Percentiles rank a stretch among this genome's conserved stretches.
Evolutionary conservation across 2,888 invertebrate genomes (phyloP).

Genomic region (Ormyrus thymus): DNA sequence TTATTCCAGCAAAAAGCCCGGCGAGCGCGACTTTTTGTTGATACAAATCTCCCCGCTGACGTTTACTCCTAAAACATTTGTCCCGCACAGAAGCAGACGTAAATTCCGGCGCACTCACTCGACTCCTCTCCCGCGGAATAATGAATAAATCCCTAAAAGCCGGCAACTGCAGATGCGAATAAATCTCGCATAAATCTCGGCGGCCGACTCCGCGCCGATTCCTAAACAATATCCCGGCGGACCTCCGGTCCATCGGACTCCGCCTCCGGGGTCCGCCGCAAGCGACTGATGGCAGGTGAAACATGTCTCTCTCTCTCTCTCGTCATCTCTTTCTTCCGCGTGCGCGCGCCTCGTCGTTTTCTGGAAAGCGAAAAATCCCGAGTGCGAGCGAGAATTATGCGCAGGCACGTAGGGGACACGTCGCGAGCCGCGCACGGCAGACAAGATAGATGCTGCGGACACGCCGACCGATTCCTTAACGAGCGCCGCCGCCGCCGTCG

Average conservation of each 20-base stretch:
- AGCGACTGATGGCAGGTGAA: slow-evolving; percentile 29
- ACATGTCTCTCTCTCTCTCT: not conserved
- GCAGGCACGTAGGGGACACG: slow-evolving; percentile 45
- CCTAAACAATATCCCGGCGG: slow-evolving; percentile 33
- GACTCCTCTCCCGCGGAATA: slow-evolving; percentile 11
- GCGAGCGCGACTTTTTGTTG: too few relatives aligned
- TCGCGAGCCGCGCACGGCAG: slow-evolving; percentile 7
- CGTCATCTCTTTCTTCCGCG: not conserved
- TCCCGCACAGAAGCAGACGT: not conserved
- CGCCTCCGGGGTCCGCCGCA: too few relatives aligned
- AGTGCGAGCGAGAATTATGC: slow-evolving; percentile 48
- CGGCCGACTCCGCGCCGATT: slow-evolving; percentile 20
- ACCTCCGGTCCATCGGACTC: not conserved
- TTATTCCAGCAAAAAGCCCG: too few relatives aligned
- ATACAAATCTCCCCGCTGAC: slow-evolving; percentile 9
- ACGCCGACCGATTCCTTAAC: slow-evolving; percentile 54
- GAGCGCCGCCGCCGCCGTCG: not conserved
- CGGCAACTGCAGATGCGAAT: slow-evolving; percentile 25
- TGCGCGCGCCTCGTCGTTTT: not conserved
- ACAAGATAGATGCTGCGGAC: slow-evolving; percentile 52
- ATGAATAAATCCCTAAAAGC: slow-evolving; percentile 28
- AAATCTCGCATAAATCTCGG: slow-evolving; percentile 44
- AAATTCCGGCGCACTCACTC: slow-evolving; percentile 8
- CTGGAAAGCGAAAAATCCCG: slow-evolving; percentile 23
- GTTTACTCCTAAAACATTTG: not conserved